phyloP scores from a whole-genome alignment of 2,888 invertebrate species.

The Tipula helvola region DNA sequence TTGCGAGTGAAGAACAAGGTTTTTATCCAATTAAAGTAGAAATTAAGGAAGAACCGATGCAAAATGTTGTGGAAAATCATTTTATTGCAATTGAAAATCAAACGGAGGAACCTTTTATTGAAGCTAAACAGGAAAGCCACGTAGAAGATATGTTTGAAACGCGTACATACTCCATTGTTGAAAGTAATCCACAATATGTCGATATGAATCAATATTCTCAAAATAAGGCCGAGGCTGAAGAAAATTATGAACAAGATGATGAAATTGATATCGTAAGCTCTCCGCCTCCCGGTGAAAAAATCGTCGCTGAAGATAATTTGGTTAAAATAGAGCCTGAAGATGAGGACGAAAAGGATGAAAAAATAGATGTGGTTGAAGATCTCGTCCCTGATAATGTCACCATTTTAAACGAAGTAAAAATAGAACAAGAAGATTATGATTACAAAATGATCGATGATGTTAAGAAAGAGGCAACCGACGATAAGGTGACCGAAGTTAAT shows the following conservation, averaged over 20 bases:
- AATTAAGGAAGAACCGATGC: not conserved
- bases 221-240: not conserved
- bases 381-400: not conserved
- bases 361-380: conserved; percentile 27
- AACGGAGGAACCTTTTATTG: not conserved
- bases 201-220: not conserved
- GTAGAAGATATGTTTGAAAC: not conserved
- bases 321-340: conserved; percentile 35
- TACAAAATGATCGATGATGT: not conserved
- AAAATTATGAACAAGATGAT: conserved; percentile 20
- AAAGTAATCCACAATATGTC: not conserved
- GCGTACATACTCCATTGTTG: not conserved
- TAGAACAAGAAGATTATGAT: not conserved
- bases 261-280: conserved; percentile 33
- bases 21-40: not conserved
- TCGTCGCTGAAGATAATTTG: conserved; percentile 30
- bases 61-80: not conserved
- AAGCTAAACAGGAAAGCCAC: not conserved
- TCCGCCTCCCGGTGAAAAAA: conserved; percentile 30
- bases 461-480: conserved; percentile 12
- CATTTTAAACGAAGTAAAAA: conserved; percentile 5
- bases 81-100: not conserved
- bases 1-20: not conserved
- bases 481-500: conserved; percentile 8
- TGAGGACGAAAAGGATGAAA: conserved; percentile 21